phyloP scores from a whole-genome alignment of 2,888 invertebrate species.

The Leucophenga montana region DNA sequence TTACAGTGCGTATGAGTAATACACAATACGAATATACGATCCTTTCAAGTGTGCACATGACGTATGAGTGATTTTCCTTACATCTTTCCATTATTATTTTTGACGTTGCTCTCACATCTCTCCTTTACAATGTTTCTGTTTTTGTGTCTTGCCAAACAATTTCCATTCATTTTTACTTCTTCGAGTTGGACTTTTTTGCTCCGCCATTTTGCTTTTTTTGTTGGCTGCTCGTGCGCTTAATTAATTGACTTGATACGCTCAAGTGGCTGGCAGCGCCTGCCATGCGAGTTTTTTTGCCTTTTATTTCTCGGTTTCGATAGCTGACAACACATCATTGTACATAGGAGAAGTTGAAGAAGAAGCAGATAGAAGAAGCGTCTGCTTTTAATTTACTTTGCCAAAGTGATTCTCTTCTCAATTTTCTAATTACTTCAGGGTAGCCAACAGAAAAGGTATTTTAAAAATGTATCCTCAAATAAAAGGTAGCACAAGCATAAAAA shows the following conservation, averaged over 20 bases:
- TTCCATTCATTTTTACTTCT: constrained; percentile 3
- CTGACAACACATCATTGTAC: too few relatives aligned
- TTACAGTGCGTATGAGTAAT: too few relatives aligned
- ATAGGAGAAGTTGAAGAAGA: too few relatives aligned
- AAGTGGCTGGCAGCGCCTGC: constrained; percentile 21
- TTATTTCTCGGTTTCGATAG: too few relatives aligned
- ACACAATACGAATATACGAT: too few relatives aligned
- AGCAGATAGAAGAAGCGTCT: too few relatives aligned
- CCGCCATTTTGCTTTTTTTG: constrained; percentile 22
- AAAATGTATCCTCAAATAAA: too few relatives aligned
- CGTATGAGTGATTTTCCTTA: constrained; percentile 48
- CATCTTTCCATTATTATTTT: constrained; percentile 22
- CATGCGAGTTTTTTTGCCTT: not conserved
- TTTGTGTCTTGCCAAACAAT: not conserved
- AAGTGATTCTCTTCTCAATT: too few relatives aligned
- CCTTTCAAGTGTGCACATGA: constrained; percentile 27
- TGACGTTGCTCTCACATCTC: too few relatives aligned
- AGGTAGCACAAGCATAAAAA: too few relatives aligned
- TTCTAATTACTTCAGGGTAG: too few relatives aligned
- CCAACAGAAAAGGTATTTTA: too few relatives aligned
- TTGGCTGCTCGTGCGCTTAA: constrained; percentile 41
- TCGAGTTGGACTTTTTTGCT: not conserved
- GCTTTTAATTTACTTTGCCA: not conserved
- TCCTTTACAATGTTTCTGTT: not conserved
- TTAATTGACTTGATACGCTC: constrained; percentile 58